phyloP scores from a whole-genome alignment of 2,888 invertebrate genomes.

The Camponotus fellah region DNA sequence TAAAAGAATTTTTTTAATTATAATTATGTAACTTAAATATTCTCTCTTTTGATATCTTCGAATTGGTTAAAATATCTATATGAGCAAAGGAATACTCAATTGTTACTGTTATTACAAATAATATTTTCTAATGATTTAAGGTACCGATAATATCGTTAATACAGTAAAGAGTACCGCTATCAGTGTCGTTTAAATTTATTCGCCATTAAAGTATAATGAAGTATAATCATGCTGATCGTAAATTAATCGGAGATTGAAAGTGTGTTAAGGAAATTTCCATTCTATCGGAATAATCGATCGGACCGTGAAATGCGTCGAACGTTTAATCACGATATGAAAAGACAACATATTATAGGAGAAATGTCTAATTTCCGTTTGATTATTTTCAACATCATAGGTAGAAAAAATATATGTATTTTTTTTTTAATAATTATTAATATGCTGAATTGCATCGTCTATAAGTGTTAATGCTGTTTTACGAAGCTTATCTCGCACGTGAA shows the following conservation, averaged over 20 bases:
- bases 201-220: conserved; percentile 20
- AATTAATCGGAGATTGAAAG: conserved; percentile 28
- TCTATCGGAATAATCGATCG: conserved; percentile 7
- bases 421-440: conserved; percentile 34
- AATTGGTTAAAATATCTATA: background rate
- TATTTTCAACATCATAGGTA: conserved; percentile 13
- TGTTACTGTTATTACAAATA: background rate
- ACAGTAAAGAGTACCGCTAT: background rate
- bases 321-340: conserved; percentile 33
- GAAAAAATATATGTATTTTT: conserved; percentile 26
- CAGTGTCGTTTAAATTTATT: conserved; percentile 7
- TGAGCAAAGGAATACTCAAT: background rate
- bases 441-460: conserved; percentile 35
- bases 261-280: conserved; percentile 16
- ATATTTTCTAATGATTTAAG: conserved; percentile 1
- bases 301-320: background rate
- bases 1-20: background rate
- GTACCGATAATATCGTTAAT: conserved; percentile 21
- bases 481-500: conserved; percentile 25
- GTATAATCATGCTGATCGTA: conserved; percentile 11
- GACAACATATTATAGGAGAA: background rate
- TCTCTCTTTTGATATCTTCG: background rate
- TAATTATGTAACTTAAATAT: background rate
- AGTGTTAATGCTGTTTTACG: conserved; percentile 37
- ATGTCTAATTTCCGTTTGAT: conserved; percentile 17